These are phyloP conservation scores for Sylvicola cinctus DNA, from an alignment of 2,888 invertebrate species.

Conservation along the genomic window DNA sequence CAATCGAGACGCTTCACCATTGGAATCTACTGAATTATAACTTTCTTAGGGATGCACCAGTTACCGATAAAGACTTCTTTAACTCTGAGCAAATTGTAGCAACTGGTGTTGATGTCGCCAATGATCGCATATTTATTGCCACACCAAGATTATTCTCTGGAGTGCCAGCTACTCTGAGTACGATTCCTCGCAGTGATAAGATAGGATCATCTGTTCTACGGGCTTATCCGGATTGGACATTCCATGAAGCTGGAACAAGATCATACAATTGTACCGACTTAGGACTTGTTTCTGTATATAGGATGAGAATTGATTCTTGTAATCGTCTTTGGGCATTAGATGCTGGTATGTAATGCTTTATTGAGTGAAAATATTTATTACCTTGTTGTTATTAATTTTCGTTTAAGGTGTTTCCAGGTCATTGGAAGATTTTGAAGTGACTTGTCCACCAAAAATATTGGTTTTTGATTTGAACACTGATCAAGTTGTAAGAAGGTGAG, in stretches of 20 bases:
- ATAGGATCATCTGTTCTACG: conserved; percentile 47
- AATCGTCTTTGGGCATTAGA: conserved; percentile 67
- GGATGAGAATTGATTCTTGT: conserved; percentile 55
- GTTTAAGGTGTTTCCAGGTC: conserved; percentile 27
- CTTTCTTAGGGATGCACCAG: conserved; percentile 38
- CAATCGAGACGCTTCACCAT: conserved; percentile 19
- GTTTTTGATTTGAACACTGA: conserved; percentile 60
- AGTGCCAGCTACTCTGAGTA: conserved; percentile 52
- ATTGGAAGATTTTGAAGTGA: conserved; percentile 36
- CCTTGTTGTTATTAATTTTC: neutral
- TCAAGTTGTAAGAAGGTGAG: conserved; percentile 31
- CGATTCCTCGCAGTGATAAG: conserved; percentile 40
- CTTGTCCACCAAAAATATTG: conserved; percentile 62
- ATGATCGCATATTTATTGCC: conserved; percentile 52
- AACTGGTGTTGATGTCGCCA: conserved; percentile 52
- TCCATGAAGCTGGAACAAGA: conserved; percentile 47
- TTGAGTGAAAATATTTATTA: conserved; percentile 9
- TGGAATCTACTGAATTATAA: conserved; percentile 48
- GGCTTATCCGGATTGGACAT: conserved; percentile 59
- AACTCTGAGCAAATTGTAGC: conserved; percentile 51
- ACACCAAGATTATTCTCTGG: conserved; percentile 54
- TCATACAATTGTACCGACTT: conserved; percentile 56
- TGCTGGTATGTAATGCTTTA: conserved; percentile 47
- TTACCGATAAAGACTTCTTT: conserved; percentile 28
- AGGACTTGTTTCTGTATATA: conserved; percentile 58